Conservation (phyloP, 2,113 vertebrate genomes). For the Labeo rohita region DNA sequence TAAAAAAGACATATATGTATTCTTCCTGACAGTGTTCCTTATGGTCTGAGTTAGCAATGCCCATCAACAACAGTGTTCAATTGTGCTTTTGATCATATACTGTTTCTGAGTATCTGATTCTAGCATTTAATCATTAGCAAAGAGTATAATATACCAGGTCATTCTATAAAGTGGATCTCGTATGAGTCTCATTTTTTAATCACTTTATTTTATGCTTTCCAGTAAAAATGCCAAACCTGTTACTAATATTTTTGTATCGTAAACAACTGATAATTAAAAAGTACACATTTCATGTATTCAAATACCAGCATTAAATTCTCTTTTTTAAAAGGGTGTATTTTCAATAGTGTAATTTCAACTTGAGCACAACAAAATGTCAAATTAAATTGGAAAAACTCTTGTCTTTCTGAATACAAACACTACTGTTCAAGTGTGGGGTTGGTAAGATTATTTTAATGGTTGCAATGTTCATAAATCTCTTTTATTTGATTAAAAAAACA, state of each 20-base stretch:
- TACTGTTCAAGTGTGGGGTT: too few species aligned
- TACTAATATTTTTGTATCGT: neutral
- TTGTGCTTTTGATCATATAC: neutral
- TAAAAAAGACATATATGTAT: neutral
- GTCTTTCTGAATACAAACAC: too few species aligned
- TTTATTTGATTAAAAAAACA: too few species aligned
- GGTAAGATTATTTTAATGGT: too few species aligned
- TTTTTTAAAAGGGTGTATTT: neutral
- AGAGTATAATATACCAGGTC: neutral
- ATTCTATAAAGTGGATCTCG: neutral
- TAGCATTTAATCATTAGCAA: neutral
- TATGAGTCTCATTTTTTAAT: neutral
- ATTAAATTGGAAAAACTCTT: neutral
- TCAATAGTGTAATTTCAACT: neutral
- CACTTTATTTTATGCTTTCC: neutral
- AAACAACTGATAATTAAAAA: neutral
- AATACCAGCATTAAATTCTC: neutral
- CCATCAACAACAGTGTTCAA: neutral
- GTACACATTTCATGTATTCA: neutral
- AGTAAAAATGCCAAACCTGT: neutral
- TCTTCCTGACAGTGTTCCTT: neutral
- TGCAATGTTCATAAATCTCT: too few species aligned
- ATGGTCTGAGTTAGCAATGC: neutral
- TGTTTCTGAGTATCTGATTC: neutral
- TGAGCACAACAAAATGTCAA: neutral